Percentiles rank a stretch among this genome's conserved stretches.
Evolutionary conservation across 1,140 invertebrate genomes (phyloP).

Genomic region (Diprion similis): DNA sequence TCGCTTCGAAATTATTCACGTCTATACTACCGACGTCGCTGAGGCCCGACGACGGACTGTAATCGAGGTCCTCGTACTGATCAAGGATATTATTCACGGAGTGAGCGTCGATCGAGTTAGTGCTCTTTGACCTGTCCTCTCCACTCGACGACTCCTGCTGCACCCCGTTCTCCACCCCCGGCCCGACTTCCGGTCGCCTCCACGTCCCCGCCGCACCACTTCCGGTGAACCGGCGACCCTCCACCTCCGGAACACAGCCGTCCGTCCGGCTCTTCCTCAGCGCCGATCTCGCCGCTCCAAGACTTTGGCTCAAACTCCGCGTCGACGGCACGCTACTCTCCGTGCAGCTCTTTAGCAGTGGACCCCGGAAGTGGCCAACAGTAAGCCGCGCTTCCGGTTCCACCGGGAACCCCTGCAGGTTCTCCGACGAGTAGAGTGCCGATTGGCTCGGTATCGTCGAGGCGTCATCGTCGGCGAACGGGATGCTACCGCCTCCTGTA

Average conservation of each 20-base stretch:
- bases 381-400: constrained; percentile 12
- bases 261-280: constrained; percentile 16
- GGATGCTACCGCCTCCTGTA: constrained; percentile 29
- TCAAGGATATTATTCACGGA: constrained; percentile 51
- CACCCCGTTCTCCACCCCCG: not conserved
- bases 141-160: constrained; percentile 42
- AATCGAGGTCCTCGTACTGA: constrained; percentile 48
- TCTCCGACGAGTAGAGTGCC: not conserved
- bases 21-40: constrained; percentile 42
- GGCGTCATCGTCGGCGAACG: constrained; percentile 38
- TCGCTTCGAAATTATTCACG: constrained; percentile 41
- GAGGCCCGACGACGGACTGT: constrained; percentile 40
- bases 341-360: constrained; percentile 13
- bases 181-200: constrained; percentile 22
- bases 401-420: not conserved
- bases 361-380: constrained; percentile 13
- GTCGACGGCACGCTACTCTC: constrained; percentile 7
- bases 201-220: constrained; percentile 16
- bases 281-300: not conserved
- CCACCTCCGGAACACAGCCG: constrained; percentile 11
- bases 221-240: too few species aligned
- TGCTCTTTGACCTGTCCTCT: constrained; percentile 51
- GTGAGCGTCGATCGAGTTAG: constrained; percentile 49
- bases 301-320: constrained; percentile 9
- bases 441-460: constrained; percentile 17